Evolutionary conservation across 2,888 invertebrate species (phyloP), one percentile per base, ranked within the genome.

Genomic region (Calliopum simillimum): DNA sequence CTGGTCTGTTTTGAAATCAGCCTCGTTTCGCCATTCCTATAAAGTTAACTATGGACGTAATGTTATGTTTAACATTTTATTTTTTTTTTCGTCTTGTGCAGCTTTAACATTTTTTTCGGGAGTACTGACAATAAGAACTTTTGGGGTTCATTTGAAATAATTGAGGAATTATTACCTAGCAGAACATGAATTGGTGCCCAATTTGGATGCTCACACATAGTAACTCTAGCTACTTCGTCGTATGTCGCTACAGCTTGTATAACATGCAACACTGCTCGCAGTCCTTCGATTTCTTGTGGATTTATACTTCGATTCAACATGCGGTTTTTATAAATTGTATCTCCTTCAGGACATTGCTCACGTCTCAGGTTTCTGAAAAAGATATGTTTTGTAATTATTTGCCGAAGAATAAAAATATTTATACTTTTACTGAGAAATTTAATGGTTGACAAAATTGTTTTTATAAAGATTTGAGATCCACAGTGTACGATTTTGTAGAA

Each of bases 131-230:
- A n/a, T n/a, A n/a, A n/a, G n/a, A n/a, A n/a, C n/a, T n/a, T n/a
- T n/a, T n/a, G n/a, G n/a, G n/a, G n/a, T n/a, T n/a, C n/a, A n/a
- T n/a, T n/a, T n/a, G n/a, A n/a, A n/a, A n/a, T n/a, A n/a, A n/a
- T n/a, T n/a, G n/a, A n/a, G n/a, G n/a, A n/a, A 6, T 33, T 33
- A 33, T 70, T 88, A 65, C 96, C 93, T 65, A 96, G 89, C 78
- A 97, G 87, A 59, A 92, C 90, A 75, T 92, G 91, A 69, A 96
- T 87, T 0, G 95, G 93, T 69, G 94, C 91, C 96, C 97, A 98
- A 77, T 92, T 93, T 44, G 94, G 91, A 84, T 96, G 95, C 82
- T 97, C 96, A 80, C 94, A 94, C 61, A 98, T 89, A 21, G 93
- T 92, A 46, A 94, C 88, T 69, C 95, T 89, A 0, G 95, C 94